These are phyloP conservation scores for Todus mexicanus DNA, from an alignment of 2,797 vertebrate species.

Conservation along the genomic window DNA sequence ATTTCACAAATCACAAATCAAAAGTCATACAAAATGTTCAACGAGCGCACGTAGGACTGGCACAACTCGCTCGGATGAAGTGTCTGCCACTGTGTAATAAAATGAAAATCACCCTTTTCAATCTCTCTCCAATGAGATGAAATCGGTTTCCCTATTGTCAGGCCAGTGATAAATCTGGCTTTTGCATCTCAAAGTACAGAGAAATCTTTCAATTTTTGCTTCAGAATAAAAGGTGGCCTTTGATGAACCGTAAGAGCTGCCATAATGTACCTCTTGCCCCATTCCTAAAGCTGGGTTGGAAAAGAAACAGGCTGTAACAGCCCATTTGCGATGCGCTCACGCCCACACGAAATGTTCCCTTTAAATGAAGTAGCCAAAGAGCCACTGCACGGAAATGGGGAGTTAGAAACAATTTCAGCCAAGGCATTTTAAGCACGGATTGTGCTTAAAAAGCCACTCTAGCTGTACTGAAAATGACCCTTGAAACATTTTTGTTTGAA, in stretches of 20 bases:
- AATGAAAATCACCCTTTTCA: background rate
- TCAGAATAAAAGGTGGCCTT: background rate
- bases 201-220: background rate
- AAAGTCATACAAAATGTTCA: background rate
- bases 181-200: background rate
- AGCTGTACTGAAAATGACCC: background rate
- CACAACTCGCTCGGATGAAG: background rate
- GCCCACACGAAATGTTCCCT: background rate
- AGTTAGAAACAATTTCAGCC: background rate
- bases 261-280: background rate
- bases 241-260: background rate
- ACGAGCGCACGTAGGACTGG: background rate
- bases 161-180: background rate
- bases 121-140: background rate
- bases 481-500: background rate
- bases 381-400: background rate
- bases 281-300: background rate
- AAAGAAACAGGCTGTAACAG: background rate
- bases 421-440: background rate
- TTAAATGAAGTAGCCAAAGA: background rate
- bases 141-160: background rate
- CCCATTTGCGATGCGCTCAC: fast-evolving
- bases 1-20: background rate
- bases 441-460: background rate
- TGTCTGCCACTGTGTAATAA: background rate